Conservation (phyloP, 2,113 vertebrate species). For the Pygoscelis antarcticus region DNA sequence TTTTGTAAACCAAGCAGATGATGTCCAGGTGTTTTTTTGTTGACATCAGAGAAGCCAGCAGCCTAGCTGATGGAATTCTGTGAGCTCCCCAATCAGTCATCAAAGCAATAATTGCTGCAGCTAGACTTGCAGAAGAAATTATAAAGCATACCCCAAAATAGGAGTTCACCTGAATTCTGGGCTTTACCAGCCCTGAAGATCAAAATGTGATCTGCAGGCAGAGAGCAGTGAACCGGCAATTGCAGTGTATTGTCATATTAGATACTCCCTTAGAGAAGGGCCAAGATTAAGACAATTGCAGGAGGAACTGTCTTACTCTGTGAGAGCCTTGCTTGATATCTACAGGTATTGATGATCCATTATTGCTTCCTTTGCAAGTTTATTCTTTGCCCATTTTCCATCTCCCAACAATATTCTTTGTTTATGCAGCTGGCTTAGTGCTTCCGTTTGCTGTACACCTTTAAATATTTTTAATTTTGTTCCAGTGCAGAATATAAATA, state of each 20-base stretch:
- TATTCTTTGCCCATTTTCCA: background rate
- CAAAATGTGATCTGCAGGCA: background rate
- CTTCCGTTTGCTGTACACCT: background rate
- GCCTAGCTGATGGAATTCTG: background rate
- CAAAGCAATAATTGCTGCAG: background rate
- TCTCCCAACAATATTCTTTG: background rate
- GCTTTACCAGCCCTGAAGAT: background rate
- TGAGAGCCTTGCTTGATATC: background rate
- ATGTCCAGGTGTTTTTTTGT: background rate
- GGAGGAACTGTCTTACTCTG: background rate
- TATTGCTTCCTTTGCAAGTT: background rate
- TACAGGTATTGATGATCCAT: background rate
- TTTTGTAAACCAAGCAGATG: background rate
- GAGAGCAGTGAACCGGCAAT: background rate
- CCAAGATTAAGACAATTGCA: background rate
- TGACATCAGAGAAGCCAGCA: background rate
- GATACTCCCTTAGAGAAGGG: background rate
- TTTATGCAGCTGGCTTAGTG: background rate
- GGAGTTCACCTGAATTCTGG: background rate
- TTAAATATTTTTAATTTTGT: background rate
- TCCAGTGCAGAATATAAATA: background rate
- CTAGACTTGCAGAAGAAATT: background rate
- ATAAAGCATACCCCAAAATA: background rate
- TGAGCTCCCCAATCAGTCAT: background rate
- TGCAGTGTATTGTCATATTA: background rate